Conservation (phyloP, 2,888 invertebrate species). For the Notodonta ziczac region DNA sequence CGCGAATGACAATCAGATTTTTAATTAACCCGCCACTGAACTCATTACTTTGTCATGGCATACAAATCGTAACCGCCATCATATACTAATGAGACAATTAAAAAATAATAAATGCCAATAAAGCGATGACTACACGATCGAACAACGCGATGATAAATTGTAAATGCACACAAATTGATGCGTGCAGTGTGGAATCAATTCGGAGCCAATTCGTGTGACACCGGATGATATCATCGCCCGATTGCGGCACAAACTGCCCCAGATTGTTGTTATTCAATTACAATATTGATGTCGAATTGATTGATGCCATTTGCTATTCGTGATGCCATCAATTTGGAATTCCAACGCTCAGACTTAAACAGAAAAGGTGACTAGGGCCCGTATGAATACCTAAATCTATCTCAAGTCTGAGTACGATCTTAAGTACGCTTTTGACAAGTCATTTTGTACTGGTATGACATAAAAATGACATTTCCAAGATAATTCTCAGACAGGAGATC, state of each 20-base stretch:
- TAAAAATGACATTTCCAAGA: no score
- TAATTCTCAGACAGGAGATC: no score
- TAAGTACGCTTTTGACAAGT: no score
- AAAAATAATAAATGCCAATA: constrained; percentile 55
- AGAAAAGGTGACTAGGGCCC: no score
- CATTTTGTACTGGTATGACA: no score
- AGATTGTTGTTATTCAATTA: constrained; percentile 75
- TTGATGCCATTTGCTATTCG: constrained; percentile 18
- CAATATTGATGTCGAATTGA: constrained; percentile 70
- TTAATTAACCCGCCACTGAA: constrained; percentile 1
- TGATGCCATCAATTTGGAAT: constrained; percentile 35
- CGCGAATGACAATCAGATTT: constrained; percentile 5
- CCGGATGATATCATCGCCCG: constrained; percentile 62
- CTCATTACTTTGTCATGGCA: constrained; percentile 2
- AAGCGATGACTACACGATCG: constrained; percentile 55
- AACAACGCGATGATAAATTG: constrained; percentile 46
- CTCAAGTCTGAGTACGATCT: no score
- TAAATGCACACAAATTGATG: constrained; percentile 65
- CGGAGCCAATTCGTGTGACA: constrained; percentile 43
- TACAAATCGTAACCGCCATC: constrained; percentile 1
- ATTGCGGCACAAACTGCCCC: constrained; percentile 60
- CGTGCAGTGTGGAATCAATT: constrained; percentile 61
- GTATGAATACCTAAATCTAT: no score
- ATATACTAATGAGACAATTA: constrained; percentile 36
- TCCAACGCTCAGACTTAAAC: constrained; percentile 14